Evolutionary conservation across 2,888 invertebrate genomes (phyloP), one percentile per base, ranked within the genome.

Genomic region (Andrena chrysosceles): DNA sequence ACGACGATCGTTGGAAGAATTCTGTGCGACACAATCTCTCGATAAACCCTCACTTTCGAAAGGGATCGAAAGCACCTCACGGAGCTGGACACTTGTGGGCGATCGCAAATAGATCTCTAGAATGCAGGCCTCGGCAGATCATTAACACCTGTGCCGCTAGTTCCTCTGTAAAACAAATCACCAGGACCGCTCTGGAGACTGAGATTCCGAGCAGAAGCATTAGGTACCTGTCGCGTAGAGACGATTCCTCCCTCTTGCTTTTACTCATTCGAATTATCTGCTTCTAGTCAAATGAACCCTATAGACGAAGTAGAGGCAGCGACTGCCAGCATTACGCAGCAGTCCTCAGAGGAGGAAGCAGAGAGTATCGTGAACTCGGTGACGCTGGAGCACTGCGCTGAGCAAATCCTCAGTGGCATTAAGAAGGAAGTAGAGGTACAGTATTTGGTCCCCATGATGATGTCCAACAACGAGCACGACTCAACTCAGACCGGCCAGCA

Each of bases 1-100:
- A 97, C 91, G 98, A 98, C 90, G 98, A 98, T 92, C 96, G 98
- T 90, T 98, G 98, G 98, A 98, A 98, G 94, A 98, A 98, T 92
- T 98, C 98, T 0, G 98, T 98, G 1, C 95, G 98, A 86, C 98
- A 98, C 94, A 98, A 98, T 93, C 95, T 98, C 20, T 98, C 98
- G 49, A 98, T 98, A 92, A 98, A 98, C 94, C 98, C 98, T 0
- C 98, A 98, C 94, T 98, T 98, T 93, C 96, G 97, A 59, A 98
- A 98, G 94, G 98, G 98, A 0, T 96, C 96, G 16, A 97, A 98
- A 89, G 97, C 98, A 0, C 95, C 97, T 0, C 97, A 98, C 89
- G 98, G 98, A 2, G 98, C 98, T 2, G 98, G 98, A 0, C 98
- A 98, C 93, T 95, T 98, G 54, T 98, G 98, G 98, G 97, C 97